These are phyloP conservation scores for Synchiropus splendidus DNA, from an alignment of 2,113 vertebrate genomes.

Conservation along the genomic window DNA sequence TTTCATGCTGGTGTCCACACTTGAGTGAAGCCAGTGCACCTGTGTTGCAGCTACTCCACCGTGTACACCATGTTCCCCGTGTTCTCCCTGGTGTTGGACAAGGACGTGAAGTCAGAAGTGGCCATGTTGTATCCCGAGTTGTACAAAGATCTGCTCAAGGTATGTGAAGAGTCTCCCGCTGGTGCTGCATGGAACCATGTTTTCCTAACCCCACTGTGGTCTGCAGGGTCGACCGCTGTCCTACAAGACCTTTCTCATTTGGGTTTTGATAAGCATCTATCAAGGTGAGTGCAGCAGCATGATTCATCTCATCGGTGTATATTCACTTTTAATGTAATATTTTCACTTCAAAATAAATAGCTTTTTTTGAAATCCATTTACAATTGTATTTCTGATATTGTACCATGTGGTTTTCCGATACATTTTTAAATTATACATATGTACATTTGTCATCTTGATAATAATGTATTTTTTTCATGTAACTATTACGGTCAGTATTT, in stretches of 20 bases:
- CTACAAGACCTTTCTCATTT: conserved; percentile 94
- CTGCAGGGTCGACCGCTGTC: conserved; percentile 84
- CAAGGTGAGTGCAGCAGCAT: conserved; percentile 93
- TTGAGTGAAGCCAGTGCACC: background rate
- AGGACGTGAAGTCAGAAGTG: conserved; percentile 95
- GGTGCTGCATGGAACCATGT: background rate
- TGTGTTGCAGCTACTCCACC: conserved; percentile 80
- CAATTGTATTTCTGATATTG: no score
- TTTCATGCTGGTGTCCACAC: background rate
- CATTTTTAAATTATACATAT: no score
- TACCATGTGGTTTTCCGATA: no score
- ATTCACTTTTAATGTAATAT: no score
- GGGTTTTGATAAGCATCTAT: conserved; percentile 97
- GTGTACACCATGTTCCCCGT: conserved; percentile 98
- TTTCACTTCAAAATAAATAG: no score
- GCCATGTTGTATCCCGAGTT: conserved; percentile 97
- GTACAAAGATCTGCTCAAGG: conserved; percentile 97
- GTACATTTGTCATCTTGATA: no score
- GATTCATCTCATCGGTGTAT: no score
- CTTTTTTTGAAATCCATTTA: no score
- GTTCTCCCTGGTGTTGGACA: conserved; percentile 95
- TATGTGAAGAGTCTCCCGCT: conserved; percentile 25
- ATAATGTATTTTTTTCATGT: no score
- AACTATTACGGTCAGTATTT: no score
- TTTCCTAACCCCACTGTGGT: conserved; percentile 9